These are phyloP conservation scores for Venustoraphidia nigricollis DNA, from an alignment of 2,888 invertebrate species.

Conservation along the genomic window DNA sequence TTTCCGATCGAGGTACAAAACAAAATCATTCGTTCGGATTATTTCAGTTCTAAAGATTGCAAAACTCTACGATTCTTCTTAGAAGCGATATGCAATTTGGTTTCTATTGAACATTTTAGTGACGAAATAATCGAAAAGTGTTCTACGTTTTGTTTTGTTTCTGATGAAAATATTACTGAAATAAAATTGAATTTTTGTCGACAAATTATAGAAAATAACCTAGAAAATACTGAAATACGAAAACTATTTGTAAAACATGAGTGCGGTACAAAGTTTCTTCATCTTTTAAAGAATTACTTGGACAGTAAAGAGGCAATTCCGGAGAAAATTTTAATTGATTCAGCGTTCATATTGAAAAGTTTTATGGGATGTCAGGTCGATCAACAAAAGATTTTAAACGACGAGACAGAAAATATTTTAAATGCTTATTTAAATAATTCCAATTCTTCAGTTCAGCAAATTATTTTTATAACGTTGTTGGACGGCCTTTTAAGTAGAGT, in stretches of 20 bases:
- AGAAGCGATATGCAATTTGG: slow-evolving; percentile 30
- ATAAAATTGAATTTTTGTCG: too few species aligned
- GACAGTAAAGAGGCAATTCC: too few species aligned
- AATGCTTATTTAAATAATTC: slow-evolving; percentile 21
- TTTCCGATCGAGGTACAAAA: slow-evolving; percentile 37
- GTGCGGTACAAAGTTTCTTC: too few species aligned
- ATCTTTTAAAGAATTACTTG: too few species aligned
- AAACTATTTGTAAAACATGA: too few species aligned
- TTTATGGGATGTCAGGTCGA: slow-evolving; percentile 28
- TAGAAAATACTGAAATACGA: slow-evolving; percentile 20
- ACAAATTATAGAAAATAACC: slow-evolving; percentile 13
- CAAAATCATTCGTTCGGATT: slow-evolving; percentile 29
- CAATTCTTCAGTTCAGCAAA: slow-evolving; percentile 18
- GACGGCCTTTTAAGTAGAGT: slow-evolving; percentile 37
- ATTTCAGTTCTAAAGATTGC: slow-evolving; percentile 17
- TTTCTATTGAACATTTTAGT: slow-evolving; percentile 33
- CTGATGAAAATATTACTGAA: too few species aligned
- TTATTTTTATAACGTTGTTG: slow-evolving; percentile 27
- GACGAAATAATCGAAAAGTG: slow-evolving; percentile 22
- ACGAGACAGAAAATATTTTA: slow-evolving; percentile 22
- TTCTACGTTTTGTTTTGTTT: slow-evolving; percentile 3
- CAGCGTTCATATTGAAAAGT: slow-evolving; percentile 28
- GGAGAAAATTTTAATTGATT: slow-evolving; percentile 18
- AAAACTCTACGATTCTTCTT: slow-evolving; percentile 19
- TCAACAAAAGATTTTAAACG: slow-evolving; percentile 29